A percentile compares a stretch with the other conserved stretches of the same genome.
These are phyloP conservation scores for Laterallus jamaicensis DNA, from an alignment of 2,113 vertebrate species.

Conservation along the genomic window DNA sequence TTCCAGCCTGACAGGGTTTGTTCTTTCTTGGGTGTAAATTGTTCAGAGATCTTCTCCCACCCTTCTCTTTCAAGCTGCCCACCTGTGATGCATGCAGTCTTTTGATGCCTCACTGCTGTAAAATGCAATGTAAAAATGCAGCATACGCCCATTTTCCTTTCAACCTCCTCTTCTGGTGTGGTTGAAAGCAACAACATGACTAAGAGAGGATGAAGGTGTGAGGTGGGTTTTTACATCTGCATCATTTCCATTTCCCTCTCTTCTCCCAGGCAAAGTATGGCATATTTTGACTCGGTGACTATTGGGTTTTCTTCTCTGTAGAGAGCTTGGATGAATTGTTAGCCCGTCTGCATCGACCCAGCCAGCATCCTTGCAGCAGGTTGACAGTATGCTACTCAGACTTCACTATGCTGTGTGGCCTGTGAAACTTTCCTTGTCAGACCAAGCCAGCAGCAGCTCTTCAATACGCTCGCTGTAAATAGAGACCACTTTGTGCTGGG, in stretches of 20 bases:
- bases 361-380: neutral
- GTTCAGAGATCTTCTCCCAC: neutral
- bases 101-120: neutral
- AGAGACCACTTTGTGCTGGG: neutral
- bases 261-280: neutral
- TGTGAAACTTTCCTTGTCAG: neutral
- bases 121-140: neutral
- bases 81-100: neutral
- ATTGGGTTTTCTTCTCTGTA: neutral
- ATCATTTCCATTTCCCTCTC: neutral
- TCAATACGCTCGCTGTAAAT: neutral
- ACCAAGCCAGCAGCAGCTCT: neutral
- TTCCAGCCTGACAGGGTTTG: neutral
- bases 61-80: neutral
- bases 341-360: neutral
- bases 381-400: neutral
- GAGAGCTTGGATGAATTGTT: neutral
- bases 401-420: neutral
- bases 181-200: constrained; percentile 11
- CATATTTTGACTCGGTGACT: neutral
- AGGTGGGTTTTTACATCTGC: neutral
- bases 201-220: neutral
- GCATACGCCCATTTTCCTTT: neutral
- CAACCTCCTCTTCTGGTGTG: neutral
- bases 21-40: neutral